Evolutionary conservation across 2,888 invertebrate species (phyloP), one percentile per base, ranked within the genome.

Genomic region (Ochlodes sylvanus): DNA sequence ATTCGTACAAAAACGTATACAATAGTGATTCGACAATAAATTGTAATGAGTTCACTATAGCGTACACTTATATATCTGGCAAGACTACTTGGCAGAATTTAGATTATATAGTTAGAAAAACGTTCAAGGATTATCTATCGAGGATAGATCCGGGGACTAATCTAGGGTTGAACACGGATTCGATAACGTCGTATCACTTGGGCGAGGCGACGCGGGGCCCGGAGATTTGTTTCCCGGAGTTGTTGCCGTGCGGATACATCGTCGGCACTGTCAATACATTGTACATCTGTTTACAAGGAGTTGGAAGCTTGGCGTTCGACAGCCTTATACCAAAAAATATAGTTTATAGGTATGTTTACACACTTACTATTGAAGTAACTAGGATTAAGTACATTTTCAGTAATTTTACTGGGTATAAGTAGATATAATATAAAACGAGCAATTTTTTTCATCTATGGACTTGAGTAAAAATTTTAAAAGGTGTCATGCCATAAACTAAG

Each of bases 251-350:
- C 77, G 99, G 98, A 7, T 99, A 99, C 83, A 96, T 98, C 14
- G 96, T 98, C 10, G 98, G 98, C 38, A 97, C 97, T 71, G 96
- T 97, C 21, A 96, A 97, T 74, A 96, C 97, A 32, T 95, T 97
- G 75, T 97, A 98, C 80, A 97, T 99, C 73, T 99, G 99, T 83
- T 95, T 98, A 34, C 96, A 97, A 85, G 97, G 97, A 54, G 97
- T 97, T 21, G 97, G 97, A 12, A 97, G 96, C 79, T 94, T 99
- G 77, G 98, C 98, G 9, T 98, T 99, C 84, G 98, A 99, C 89
- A 98, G 98, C 68, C 94, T 99, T 73, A 98, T 99, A 87, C 99
- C 99, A 74, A 97, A 98, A 93, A 97, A 98, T 80, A 98, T 99
- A 79, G 97, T 99, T 65, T 98, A 99, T 92, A 96, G 99, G 87